Conservation (phyloP, 2,797 vertebrate genomes). For the Coregonus suidteri region DNA sequence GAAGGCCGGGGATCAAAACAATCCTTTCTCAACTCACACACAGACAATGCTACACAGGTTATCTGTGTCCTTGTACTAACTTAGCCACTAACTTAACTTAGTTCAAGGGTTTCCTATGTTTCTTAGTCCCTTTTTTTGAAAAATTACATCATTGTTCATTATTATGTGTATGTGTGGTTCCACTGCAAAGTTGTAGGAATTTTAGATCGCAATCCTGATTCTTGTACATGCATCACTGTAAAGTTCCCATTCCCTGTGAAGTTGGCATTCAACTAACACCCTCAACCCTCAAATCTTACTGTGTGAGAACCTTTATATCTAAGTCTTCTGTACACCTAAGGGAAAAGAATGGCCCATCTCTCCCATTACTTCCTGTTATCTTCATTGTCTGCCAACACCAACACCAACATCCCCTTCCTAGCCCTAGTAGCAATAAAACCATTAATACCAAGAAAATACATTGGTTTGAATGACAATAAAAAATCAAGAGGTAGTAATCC, state of each 20-base stretch:
- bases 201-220: not conserved
- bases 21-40: not conserved
- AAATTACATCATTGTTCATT: too few species aligned
- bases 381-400: too few species aligned
- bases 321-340: not conserved
- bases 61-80: not conserved
- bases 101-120: not conserved
- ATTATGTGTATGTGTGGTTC: not conserved
- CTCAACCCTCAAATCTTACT: not conserved
- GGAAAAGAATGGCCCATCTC: not conserved
- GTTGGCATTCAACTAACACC: not conserved
- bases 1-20: constrained; percentile 4
- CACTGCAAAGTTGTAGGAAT: not conserved
- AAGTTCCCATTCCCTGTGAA: not conserved
- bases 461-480: not conserved
- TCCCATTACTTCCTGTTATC: not conserved
- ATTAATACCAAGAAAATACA: not conserved
- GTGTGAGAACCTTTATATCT: not conserved
- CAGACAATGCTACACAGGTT: not conserved
- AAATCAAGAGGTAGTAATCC: not conserved
- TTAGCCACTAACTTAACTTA: not conserved
- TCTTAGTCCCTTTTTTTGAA: not conserved
- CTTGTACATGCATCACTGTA: too few species aligned
- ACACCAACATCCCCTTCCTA: not conserved
- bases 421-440: not conserved